Evolutionary conservation across 1,140 invertebrate species (phyloP), one percentile per base, ranked within the genome.

Genomic region (Brachionus sp.): DNA sequence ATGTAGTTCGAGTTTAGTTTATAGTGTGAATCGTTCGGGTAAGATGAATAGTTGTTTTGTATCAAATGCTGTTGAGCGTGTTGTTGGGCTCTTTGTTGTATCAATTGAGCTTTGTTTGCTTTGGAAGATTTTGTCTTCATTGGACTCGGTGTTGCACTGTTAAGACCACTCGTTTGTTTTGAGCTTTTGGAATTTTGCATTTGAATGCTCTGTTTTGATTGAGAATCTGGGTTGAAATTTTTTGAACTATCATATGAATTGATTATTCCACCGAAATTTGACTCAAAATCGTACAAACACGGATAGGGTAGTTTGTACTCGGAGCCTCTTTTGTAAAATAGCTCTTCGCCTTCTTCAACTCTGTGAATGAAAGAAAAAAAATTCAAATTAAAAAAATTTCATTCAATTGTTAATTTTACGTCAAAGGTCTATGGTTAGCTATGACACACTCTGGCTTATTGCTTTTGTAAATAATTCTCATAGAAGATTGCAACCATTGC

Each of bases 361-460:
- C 95, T 97, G 90, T 19, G 91, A 91, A 57, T 19, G 91, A 91
- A 57, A 82, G 35, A 84, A 50, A 70, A 25, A 62, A 12, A 37
- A 4, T 46, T 73, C 68, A 25, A 62, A 83, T 23, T 46, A 77
- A 33, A 29, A 39, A 64, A 64, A 64, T 23, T 12, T n/a, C n/a
- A 57, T 13, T 42, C 1, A 42, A 42, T 42, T 57, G 44, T 64
- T 29, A 19, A 46, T 44, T 93, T 93, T 90, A 96, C 97, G 98
- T 98, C 5, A 98, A 92, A 68, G 97, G 96, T 84, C 96, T 92
- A 90, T 99, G 97, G 39, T 95, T 98, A 87, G 95, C 96, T 84
- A 98, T 96, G 83, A 99, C 95, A 89, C 97, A 98, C 88, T 99
- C 97, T 2, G 97, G 96, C 90, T 98, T 99, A 84, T 96, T 98